A percentile compares a stretch with the other conserved stretches of the same genome.
phyloP scores from a whole-genome alignment of 1,140 invertebrate genomes.

The Heliconius hermathena region DNA sequence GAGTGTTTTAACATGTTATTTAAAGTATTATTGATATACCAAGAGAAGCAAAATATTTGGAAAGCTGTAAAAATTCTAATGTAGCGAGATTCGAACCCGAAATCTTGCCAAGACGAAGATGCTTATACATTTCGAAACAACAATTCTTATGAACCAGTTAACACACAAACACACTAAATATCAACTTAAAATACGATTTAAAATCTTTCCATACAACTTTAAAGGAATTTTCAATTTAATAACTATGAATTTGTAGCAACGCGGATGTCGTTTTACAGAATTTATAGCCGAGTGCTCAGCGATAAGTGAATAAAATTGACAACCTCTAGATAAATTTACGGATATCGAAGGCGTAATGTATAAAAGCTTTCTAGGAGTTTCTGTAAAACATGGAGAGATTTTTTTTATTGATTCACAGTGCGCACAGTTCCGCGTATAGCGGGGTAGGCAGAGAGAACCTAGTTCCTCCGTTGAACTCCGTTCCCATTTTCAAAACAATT shows the following conservation, averaged over 20 bases:
- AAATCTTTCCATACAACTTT: neutral
- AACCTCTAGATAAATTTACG: slow-evolving; percentile 14
- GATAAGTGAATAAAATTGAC: slow-evolving; percentile 32
- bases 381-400: neutral
- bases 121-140: neutral
- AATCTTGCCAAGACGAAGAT: no score
- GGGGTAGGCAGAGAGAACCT: no score
- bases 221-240: slow-evolving; percentile 16
- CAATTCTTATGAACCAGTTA: neutral
- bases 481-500: no score
- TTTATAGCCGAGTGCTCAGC: slow-evolving; percentile 23
- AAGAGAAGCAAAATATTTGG: no score
- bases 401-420: neutral
- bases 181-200: slow-evolving; percentile 9
- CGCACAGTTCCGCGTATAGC: no score
- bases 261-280: slow-evolving; percentile 17
- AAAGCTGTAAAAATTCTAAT: no score
- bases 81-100: no score
- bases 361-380: slow-evolving; percentile 5
- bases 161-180: neutral
- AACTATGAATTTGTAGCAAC: slow-evolving; percentile 20
- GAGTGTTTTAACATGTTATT: no score
- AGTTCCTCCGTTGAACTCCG: no score
- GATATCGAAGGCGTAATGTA: slow-evolving; percentile 14
- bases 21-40: no score